These are phyloP conservation scores for Chrysochloris asiatica DNA, from an alignment of 2,113 vertebrate genomes.

Conservation along the genomic window DNA sequence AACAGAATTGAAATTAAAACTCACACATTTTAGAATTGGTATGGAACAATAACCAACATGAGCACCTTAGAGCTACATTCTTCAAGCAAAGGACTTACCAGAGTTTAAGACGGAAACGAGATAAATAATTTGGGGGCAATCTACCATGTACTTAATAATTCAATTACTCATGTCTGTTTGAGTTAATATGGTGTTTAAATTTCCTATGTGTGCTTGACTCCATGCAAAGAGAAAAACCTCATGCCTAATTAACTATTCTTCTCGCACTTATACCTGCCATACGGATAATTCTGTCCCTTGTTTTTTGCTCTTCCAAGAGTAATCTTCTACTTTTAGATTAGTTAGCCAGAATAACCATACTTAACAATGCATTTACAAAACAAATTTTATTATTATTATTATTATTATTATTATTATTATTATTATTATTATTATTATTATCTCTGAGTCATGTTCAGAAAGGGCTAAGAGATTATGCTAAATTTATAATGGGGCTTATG, in stretches of 20 bases:
- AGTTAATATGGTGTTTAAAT: conserved; percentile 14
- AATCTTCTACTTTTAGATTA: neutral
- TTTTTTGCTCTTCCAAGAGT: neutral
- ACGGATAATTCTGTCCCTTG: neutral
- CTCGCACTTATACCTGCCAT: no score
- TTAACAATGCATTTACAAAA: neutral
- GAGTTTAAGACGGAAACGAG: neutral
- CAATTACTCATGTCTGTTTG: neutral
- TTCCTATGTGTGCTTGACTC: neutral
- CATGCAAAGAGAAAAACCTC: neutral
- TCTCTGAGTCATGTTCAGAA: neutral
- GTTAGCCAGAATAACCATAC: neutral
- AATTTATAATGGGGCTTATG: neutral
- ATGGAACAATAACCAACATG: neutral
- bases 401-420: conserved; percentile 32
- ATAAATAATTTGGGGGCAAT: neutral
- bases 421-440: conserved; percentile 45
- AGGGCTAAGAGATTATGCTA: neutral
- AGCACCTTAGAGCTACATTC: neutral
- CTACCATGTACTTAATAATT: neutral
- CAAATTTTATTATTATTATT: neutral
- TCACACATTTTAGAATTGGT: neutral
- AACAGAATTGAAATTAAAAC: neutral
- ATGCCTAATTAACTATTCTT: neutral
- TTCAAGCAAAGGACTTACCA: neutral